phyloP scores from a whole-genome alignment of 2,888 invertebrate genomes.

The Chrysotoxum bicinctum region DNA sequence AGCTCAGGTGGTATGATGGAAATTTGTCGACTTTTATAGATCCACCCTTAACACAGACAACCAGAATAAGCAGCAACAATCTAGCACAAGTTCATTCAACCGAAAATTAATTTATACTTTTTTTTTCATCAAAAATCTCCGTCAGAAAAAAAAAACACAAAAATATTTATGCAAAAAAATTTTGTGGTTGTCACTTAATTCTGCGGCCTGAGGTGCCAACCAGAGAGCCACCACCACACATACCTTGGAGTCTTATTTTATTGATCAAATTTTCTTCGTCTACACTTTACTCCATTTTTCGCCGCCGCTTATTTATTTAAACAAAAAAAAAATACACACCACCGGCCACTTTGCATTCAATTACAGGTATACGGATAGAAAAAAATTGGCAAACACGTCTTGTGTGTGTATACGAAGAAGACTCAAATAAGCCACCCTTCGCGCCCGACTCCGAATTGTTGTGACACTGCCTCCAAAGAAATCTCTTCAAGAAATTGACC shows the following conservation, averaged over 20 bases:
- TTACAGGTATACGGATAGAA: background rate
- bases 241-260: slow-evolving; percentile 64
- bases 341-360: slow-evolving; percentile 68
- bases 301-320: slow-evolving; percentile 23
- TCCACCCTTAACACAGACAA: slow-evolving; percentile 26
- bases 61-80: background rate
- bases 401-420: slow-evolving; percentile 40
- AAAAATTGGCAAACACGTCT: slow-evolving; percentile 41
- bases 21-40: background rate
- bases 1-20: background rate
- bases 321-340: slow-evolving; percentile 24
- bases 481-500: slow-evolving; percentile 42
- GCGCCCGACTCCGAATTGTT: background rate
- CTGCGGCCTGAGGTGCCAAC: slow-evolving; percentile 43
- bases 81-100: slow-evolving; percentile 68
- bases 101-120: slow-evolving; percentile 48
- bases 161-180: slow-evolving; percentile 50
- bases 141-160: background rate
- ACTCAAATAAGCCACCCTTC: slow-evolving; percentile 23
- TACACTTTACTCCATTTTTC: slow-evolving; percentile 24
- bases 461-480: background rate
- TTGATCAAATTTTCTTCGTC: slow-evolving; percentile 64
- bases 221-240: background rate
- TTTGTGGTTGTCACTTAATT: slow-evolving; percentile 64
- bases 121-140: slow-evolving; percentile 33